Evolutionary conservation across 1,140 invertebrate genomes (phyloP), one percentile per base, ranked within the genome.

Genomic region (Thaumetopoea pityocampa): DNA sequence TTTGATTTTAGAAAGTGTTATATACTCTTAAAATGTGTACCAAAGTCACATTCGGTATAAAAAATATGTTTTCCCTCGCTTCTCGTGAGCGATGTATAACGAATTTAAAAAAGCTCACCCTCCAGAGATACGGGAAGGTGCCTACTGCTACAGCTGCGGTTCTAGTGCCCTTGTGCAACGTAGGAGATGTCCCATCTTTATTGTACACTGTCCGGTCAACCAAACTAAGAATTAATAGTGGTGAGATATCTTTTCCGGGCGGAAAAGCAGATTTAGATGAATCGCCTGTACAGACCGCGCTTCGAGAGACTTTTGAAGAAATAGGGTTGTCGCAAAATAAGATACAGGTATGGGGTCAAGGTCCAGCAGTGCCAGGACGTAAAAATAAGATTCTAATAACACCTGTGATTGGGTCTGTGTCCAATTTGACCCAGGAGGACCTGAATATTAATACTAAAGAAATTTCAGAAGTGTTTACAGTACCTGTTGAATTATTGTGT

Each of bases 231-330:
- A 88, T 87, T 0, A 92, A 96, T 63, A 86, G 90, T 46, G 92
- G 94, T 1, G 92, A 97, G 81, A 91, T 96, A 6, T 92, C 93
- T 19, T 98, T 97, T 85, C 96, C 96, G 0, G 96, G 96, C 24
- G 95, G 95, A 1, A 93, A 92, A 79, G 82, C 86, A 24, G 94
- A 96, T 58, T 64, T 86, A 0, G 67, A 63, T 1, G 94, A 96
- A 60, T 65, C 72, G 11, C 70, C 90, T 2, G 78, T 90, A 22
- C 84, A 91, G 36, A 95, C 95, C 7, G 96, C 96, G 0, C 45
- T 97, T 0, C 83, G 96, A 29, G 96, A 97, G 86, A 93, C 94
- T 0, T 87, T 92, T 68, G 95, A 98, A 78, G 96, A 98, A 81
- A 85, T 97, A 16, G 92, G 93, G 1, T 86, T 97, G 14, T 56